A percentile compares a stretch with the other conserved stretches of the same genome.
phyloP scores from a whole-genome alignment of 2,888 invertebrate genomes.

The Noctua pronuba region DNA sequence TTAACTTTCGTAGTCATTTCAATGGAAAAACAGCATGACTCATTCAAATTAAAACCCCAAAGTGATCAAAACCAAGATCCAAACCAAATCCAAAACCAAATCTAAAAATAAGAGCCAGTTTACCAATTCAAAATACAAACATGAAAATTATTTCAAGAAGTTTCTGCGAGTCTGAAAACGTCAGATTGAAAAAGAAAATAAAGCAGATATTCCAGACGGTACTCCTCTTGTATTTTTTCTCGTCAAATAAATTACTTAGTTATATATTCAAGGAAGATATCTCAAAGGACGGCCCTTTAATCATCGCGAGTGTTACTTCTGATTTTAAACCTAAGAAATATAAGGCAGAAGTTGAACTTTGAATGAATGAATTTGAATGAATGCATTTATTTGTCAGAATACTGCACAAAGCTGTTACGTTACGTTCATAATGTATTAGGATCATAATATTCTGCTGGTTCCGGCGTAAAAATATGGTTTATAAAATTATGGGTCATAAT shows the following conservation, averaged over 20 bases:
- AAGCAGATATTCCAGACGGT: slow-evolving; percentile 43
- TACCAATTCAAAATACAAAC: slow-evolving; percentile 21
- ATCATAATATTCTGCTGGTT: too few species aligned
- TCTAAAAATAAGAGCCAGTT: background rate
- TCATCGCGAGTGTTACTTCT: slow-evolving; percentile 72
- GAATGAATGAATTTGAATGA: too few species aligned
- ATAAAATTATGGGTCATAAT: too few species aligned
- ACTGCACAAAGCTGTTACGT: too few species aligned
- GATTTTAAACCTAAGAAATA: slow-evolving; percentile 57
- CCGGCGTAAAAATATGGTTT: too few species aligned
- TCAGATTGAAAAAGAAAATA: slow-evolving; percentile 30
- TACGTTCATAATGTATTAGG: too few species aligned
- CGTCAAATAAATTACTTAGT: slow-evolving; percentile 72
- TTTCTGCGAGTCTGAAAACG: background rate
- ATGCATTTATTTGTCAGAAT: too few species aligned
- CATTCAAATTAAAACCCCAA: background rate
- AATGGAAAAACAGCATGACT: background rate
- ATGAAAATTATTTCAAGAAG: slow-evolving; percentile 16
- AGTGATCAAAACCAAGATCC: background rate
- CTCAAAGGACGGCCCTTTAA: slow-evolving; percentile 70
- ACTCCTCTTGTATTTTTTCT: slow-evolving; percentile 60
- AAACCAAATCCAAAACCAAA: too few species aligned
- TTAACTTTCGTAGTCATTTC: background rate
- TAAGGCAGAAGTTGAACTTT: slow-evolving; percentile 45
- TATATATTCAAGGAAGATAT: slow-evolving; percentile 69